Evolutionary conservation across 1,140 invertebrate species (phyloP).

Genomic region (Reticulitermes speratus): DNA sequence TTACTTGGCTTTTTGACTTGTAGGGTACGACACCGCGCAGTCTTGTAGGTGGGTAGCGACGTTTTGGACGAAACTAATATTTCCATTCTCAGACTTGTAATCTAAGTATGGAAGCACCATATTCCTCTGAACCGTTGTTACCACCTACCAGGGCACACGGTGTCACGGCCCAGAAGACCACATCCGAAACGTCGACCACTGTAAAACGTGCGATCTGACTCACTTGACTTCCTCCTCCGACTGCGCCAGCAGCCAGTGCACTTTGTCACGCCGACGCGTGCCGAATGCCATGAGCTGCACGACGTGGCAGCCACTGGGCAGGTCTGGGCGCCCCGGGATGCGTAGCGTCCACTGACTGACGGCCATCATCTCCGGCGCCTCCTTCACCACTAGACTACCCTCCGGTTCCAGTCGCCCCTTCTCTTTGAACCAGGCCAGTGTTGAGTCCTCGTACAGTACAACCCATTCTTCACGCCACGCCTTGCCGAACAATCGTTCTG

Average conservation of each 20-base stretch:
- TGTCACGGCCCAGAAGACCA: too few species aligned
- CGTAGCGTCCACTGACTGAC: conserved; percentile 70
- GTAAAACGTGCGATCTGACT: conserved; percentile 38
- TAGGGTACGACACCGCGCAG: too few species aligned
- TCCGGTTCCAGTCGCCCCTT: conserved; percentile 51
- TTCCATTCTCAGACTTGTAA: too few species aligned
- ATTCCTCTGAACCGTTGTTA: too few species aligned
- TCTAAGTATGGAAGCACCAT: too few species aligned
- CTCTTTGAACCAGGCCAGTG: conserved; percentile 75
- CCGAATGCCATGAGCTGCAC: conserved; percentile 72
- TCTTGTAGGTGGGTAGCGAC: too few species aligned
- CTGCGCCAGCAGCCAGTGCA: conserved; percentile 63
- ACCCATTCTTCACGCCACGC: conserved; percentile 80
- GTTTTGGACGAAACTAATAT: too few species aligned
- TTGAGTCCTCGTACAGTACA: conserved; percentile 75
- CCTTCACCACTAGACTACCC: conserved; percentile 62
- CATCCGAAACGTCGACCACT: too few species aligned
- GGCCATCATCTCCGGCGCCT: conserved; percentile 75
- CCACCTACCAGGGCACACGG: too few species aligned
- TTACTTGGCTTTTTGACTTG: too few species aligned
- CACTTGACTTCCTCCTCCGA: conserved; percentile 66
- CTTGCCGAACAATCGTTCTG: conserved; percentile 72
- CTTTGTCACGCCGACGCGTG: conserved; percentile 55
- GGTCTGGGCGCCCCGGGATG: conserved; percentile 65
- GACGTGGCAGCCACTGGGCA: conserved; percentile 62